Evolutionary conservation across 2,888 invertebrate species (phyloP), one percentile per base, ranked within the genome.

Genomic region (Nephrotoma appendiculata): DNA sequence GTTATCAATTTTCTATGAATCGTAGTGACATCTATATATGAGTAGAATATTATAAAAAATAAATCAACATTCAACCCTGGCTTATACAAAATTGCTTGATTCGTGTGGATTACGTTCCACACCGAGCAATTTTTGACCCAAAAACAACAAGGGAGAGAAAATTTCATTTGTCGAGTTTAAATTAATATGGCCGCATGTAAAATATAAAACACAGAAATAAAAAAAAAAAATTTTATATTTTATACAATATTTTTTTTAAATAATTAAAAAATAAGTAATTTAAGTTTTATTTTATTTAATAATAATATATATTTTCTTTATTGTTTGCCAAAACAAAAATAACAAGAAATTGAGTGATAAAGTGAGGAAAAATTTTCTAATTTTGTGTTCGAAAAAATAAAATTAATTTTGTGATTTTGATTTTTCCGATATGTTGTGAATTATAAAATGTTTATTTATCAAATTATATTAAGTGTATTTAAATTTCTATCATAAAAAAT

Each of bases 151-250:
- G 31, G 9, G 31, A 86, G 31, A 86, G 5, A 19, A 86, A 85
- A 45, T 48, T 48, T 86, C 85, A 84, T 84, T 84, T 84, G 84
- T 84, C 84, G 84, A 84, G 84, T 84, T 84, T 43, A 84, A 84
- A 84, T 84, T 86, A 86, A 86, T 41, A 86, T 86, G 86, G 86
- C 86, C 86, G 86, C 86, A 86, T 86, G 86, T 86, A 48, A 48
- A 86, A 86, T 45, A 45, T 48, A 86, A 86, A 86, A 41, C 31
- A n/a, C n/a, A 45, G 31, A 71, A 52, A 71, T 71, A 71, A 71
- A 71, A 31, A 71, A n/a, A 7, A 31, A 71, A 31, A 71, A 71
- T 71, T 71, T 71, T 71, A 71, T 71, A 71, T 71, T 71, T 71
- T 71, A 71, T 71, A 71, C 9, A 15, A 19, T 44, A 31, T 85